Conservation (phyloP, 1,140 invertebrate species). For the Dendroctonus ponderosae region DNA sequence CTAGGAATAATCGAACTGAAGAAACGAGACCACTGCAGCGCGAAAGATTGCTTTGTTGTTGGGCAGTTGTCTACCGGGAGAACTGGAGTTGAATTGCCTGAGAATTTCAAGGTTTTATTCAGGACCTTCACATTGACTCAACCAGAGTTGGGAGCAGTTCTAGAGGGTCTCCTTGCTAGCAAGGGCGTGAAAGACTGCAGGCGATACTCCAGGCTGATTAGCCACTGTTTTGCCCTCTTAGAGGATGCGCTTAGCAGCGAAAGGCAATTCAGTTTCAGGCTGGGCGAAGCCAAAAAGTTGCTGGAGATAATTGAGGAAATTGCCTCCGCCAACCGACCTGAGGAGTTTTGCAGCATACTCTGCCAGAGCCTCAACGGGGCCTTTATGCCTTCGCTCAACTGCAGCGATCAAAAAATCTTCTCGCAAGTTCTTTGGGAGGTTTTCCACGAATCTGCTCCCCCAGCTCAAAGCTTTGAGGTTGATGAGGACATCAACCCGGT, state of each 20-base stretch:
- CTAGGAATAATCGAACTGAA: slow-evolving; percentile 63
- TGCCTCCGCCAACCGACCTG: no score
- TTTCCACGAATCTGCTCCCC: no score
- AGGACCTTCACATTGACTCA: slow-evolving; percentile 92
- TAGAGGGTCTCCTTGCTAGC: slow-evolving; percentile 83
- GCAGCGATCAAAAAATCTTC: no score
- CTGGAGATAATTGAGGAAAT: slow-evolving; percentile 23
- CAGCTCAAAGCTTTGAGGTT: slow-evolving; percentile 1
- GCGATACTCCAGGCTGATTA: slow-evolving; percentile 68
- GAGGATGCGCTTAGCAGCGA: slow-evolving; percentile 12
- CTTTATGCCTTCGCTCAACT: no score
- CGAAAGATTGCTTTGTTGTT: slow-evolving; percentile 45
- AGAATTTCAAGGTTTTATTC: slow-evolving; percentile 87
- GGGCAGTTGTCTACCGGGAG: neutral
- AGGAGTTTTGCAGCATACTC: no score
- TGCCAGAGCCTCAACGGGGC: no score
- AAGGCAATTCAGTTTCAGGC: slow-evolving; percentile 28
- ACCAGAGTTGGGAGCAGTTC: slow-evolving; percentile 85
- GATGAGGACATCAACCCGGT: no score
- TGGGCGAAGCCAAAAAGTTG: slow-evolving; percentile 29
- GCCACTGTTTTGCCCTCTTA: slow-evolving; percentile 5
- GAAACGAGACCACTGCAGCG: no score
- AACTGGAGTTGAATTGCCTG: slow-evolving; percentile 67
- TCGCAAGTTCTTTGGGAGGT: no score
- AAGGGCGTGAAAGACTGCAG: slow-evolving; percentile 79